Base-by-base conservation (phyloP, 35 echinoderm and acorn worm genomes). In the Lytechinus pictus region DNA sequence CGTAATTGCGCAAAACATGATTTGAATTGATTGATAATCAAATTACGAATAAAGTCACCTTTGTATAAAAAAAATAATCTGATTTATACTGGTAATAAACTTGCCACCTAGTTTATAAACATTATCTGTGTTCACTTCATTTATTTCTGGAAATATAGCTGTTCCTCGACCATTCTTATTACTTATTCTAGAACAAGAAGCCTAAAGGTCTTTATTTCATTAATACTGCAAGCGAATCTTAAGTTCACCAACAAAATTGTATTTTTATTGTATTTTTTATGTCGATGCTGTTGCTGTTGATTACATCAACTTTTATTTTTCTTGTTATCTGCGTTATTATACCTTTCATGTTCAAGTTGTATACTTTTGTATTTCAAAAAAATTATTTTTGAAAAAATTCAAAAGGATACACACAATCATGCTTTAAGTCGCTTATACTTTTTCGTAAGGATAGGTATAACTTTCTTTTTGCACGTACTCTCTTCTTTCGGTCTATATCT, bases 381-480 rank as follows among this genome's bases (percentile, higher is more conserved):
- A 44, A 1, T 44, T 44, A 2, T 44, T 44, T 44, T 44, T 44
- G 2, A 44, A 44, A 44, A 44, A 44, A 44, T 44, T 16, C 61
- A 24, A 24, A 24, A n/a, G 4, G 66, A 24, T 10, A 58, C 0
- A 24, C 2, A 24, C 33, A 5, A 24, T 79, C 66, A 79, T 24
- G 66, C 66, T 79, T 4, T 54, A 51, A 90, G 16, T 13, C 88
- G 88, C 52, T 54, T 90, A 54, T 90, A 54, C 44, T 21, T 52
- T 90, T 90, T 90, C 88, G 33, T 90, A 6, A 90, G n/a, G 52
- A 90, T 90, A 16, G 88, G 88, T 44, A 54, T 24, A 90, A 90
- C 29, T 54, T 90, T 90, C 52, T 21, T 14, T 44, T 90, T 52
- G 52, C 52, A 13, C n/a, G 29, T 90, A 52, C 16, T 90, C 9